Evolutionary conservation across 2,113 vertebrate genomes (phyloP).

Genomic region (Cryptotis parvus): DNA sequence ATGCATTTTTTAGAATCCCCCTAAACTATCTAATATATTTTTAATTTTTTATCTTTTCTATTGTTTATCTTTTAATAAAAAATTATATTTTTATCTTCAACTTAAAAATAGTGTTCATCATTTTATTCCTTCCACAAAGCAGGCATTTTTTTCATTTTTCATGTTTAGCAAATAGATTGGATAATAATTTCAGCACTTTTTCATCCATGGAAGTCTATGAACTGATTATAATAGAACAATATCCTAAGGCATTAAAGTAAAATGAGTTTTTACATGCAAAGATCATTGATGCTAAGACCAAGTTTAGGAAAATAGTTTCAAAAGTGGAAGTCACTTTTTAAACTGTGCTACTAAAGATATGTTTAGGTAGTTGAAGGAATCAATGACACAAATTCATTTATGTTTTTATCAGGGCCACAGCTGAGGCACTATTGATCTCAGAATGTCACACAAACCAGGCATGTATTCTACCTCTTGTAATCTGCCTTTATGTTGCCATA

Average conservation of each 20-base stretch:
- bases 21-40: background rate
- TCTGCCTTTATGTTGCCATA: background rate
- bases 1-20: slow-evolving; percentile 11
- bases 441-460: no score
- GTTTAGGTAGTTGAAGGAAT: background rate
- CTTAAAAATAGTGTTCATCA: background rate
- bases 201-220: background rate
- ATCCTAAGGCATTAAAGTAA: background rate
- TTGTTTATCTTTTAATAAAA: slow-evolving; percentile 21
- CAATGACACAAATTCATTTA: no score
- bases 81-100: slow-evolving; percentile 30
- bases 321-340: background rate
- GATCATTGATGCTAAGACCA: background rate
- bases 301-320: background rate
- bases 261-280: background rate
- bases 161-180: background rate
- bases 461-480: no score
- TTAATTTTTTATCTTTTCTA: slow-evolving; percentile 24
- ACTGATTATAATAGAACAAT: slow-evolving; percentile 39
- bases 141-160: background rate
- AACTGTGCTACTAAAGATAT: slow-evolving; percentile 29
- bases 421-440: no score
- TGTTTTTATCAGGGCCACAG: no score
- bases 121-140: slow-evolving; percentile 16
- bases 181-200: slow-evolving; percentile 47